Evolutionary conservation across 2,888 invertebrate species (phyloP).

Genomic region (Xestia sexstrigata): DNA sequence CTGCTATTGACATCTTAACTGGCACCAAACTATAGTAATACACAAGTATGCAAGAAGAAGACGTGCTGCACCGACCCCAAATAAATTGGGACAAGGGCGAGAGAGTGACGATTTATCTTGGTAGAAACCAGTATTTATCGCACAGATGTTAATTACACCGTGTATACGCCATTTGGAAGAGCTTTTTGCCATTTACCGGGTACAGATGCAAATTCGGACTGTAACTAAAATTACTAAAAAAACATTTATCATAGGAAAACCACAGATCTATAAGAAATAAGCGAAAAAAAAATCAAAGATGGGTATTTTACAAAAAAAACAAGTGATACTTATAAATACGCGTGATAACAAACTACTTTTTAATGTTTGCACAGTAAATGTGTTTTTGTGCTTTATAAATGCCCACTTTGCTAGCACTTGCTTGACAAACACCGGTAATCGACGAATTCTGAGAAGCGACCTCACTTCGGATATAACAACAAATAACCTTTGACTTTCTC

Average conservation of each 20-base stretch:
- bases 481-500: neutral
- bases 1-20: no score
- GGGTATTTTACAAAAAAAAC: neutral
- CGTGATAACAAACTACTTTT: slow-evolving; percentile 24
- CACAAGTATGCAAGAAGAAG: no score
- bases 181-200: no score
- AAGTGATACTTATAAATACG: neutral
- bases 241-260: slow-evolving; percentile 6
- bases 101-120: neutral
- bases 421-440: neutral
- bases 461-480: neutral
- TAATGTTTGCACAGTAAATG: slow-evolving; percentile 7
- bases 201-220: neutral
- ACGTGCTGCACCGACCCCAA: no score
- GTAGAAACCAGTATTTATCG: neutral
- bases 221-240: neutral
- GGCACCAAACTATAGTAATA: no score
- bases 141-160: no score
- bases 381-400: slow-evolving; percentile 18
- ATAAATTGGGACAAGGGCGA: no score
- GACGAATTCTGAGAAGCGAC: neutral
- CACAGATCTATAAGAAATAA: slow-evolving; percentile 1
- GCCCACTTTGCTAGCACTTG: neutral
- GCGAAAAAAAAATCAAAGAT: neutral
- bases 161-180: no score